These are phyloP conservation scores for Drosophila arawakana DNA, from an alignment of 1,140 invertebrate species.

Conservation along the genomic window DNA sequence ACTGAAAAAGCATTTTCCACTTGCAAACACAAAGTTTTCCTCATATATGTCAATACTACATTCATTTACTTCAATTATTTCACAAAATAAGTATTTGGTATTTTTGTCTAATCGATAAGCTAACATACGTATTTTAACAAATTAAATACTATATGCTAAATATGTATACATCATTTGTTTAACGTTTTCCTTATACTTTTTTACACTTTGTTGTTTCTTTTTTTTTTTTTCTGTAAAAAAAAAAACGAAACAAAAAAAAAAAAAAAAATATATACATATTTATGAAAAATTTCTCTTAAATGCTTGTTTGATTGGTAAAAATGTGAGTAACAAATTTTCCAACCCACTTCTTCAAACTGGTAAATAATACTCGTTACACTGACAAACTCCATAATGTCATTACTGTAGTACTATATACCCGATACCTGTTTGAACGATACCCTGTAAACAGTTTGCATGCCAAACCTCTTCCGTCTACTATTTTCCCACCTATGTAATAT, in stretches of 20 bases:
- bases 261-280: conserved; percentile 58
- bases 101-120: conserved; percentile 14
- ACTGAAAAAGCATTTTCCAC: conserved; percentile 9
- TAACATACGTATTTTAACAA: conserved; percentile 17
- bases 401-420: conserved; percentile 6
- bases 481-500: conserved; percentile 11
- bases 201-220: conserved; percentile 56
- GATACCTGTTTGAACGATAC: background rate
- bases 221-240: conserved; percentile 49
- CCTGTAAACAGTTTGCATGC: conserved; percentile 60
- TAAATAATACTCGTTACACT: conserved; percentile 61
- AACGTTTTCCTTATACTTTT: conserved; percentile 38
- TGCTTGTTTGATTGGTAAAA: conserved; percentile 84
- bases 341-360: conserved; percentile 68
- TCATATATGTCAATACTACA: background rate
- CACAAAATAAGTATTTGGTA: conserved; percentile 8
- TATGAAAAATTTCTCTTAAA: conserved; percentile 83
- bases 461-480: background rate
- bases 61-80: conserved; percentile 5
- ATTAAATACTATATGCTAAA: conserved; percentile 23
- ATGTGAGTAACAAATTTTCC: conserved; percentile 84
- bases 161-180: conserved; percentile 55
- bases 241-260: conserved; percentile 31
- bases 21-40: conserved; percentile 3
- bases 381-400: conserved; percentile 37